Conservation (phyloP, 1,140 invertebrate genomes). For the Hylaeus volcanicus region DNA sequence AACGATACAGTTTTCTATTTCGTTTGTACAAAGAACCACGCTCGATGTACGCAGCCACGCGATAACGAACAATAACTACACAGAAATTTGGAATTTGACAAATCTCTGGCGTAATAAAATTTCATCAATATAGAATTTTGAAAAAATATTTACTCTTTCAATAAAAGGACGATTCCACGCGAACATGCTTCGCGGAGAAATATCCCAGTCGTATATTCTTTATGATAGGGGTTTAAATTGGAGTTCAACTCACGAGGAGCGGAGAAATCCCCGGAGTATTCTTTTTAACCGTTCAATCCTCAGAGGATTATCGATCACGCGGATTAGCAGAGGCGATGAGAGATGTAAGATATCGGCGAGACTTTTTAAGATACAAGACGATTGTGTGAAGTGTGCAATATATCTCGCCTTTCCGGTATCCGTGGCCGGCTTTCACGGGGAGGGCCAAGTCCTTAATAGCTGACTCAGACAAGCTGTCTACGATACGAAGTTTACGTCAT, state of each 20-base stretch:
- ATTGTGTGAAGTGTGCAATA: slow-evolving; percentile 12
- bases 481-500: slow-evolving; percentile 20
- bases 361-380: slow-evolving; percentile 17
- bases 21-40: too few relatives aligned
- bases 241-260: neutral
- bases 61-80: too few relatives aligned
- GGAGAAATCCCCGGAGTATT: slow-evolving; percentile 2
- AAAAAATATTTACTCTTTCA: too few relatives aligned
- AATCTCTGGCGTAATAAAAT: too few relatives aligned
- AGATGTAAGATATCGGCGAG: slow-evolving; percentile 4
- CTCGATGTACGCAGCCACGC: too few relatives aligned
- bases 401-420: neutral
- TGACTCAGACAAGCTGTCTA: slow-evolving; percentile 27
- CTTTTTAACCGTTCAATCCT: neutral
- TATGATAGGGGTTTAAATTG: neutral
- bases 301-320: slow-evolving; percentile 13
- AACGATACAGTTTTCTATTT: too few relatives aligned
- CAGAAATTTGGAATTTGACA: too few relatives aligned
- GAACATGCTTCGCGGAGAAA: neutral
- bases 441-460: slow-evolving; percentile 19
- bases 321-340: neutral
- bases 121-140: too few relatives aligned
- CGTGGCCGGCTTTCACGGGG: neutral
- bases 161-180: neutral
- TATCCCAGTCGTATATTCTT: neutral